Evolutionary conservation across 2,113 vertebrate genomes (phyloP), one percentile per base, ranked within the genome.

Genomic region (Sorex araneus): DNA sequence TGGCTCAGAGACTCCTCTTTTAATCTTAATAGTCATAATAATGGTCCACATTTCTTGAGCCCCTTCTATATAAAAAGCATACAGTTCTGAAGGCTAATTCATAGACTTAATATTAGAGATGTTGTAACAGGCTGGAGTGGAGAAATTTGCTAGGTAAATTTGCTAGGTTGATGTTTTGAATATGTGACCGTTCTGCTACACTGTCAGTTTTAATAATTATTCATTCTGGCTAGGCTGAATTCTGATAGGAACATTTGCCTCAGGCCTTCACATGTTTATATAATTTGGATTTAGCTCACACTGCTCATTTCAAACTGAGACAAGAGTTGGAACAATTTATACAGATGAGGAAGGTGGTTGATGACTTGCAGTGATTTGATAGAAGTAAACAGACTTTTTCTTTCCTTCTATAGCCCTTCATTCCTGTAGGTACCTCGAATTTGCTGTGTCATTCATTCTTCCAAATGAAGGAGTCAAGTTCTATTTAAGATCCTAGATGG

Each of bases 301-400:
- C 66, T 89, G 87, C 28, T 95, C 73, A 75, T 40, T 86, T 94
- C 63, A 71, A 57, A 79, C 11, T 54, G 74, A 28, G 34, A 74
- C 74, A 74, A 64, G 64, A 36, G 30, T 6, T 82, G 63, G 67
- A 87, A 57, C 10, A 32, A 30, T n/a, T 32, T 74, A 19, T 16
- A 74, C 9, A 4, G 8, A 9, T 3, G 45, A 57, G 45, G 70
- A 34, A 50, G 40, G 50, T 23, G 34, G 66, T 8, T 66, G 81
- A 66, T 10, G 32, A 86, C 70, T 19, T 40, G 64, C 30, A 43
- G 32, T 11, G 40, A n/a, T 23, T 30, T 81, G 78, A 87, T 73
- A 34, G 50, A 57, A 36, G 7, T 8, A 79, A 27, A 19, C 25
- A 89, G 28, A 11, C 27, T n/a, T 32, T 78, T 0, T 36, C 2